Conservation (phyloP, 1,140 invertebrate species). For the Piezodorus guildinii region DNA sequence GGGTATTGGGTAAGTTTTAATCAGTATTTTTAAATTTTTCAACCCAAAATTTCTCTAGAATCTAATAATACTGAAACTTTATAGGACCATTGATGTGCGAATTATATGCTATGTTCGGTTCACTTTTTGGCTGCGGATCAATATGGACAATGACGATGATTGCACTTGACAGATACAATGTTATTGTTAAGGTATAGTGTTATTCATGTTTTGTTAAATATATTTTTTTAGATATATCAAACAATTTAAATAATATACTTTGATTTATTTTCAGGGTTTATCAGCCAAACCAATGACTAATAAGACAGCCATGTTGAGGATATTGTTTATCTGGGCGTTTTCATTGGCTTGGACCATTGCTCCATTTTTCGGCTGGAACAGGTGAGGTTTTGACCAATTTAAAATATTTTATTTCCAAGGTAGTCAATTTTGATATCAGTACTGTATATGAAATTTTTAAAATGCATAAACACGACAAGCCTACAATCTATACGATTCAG, state of each 20-base stretch:
- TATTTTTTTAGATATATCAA: neutral
- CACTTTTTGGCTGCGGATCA: constrained; percentile 64
- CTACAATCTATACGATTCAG: too few species aligned
- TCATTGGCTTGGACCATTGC: constrained; percentile 53
- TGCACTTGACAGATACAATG: constrained; percentile 70
- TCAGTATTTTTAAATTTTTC: neutral
- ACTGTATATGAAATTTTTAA: too few species aligned
- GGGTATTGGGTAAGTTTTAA: constrained; percentile 52
- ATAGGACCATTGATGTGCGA: constrained; percentile 65
- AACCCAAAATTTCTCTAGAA: too few species aligned
- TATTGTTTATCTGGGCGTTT: constrained; percentile 56
- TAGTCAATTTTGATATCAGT: too few species aligned
- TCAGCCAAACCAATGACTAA: constrained; percentile 56
- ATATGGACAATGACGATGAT: constrained; percentile 77
- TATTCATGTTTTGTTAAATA: neutral
- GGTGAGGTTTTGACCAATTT: constrained; percentile 49
- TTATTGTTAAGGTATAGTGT: constrained; percentile 54
- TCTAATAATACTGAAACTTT: neutral
- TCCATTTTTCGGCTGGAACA: constrained; percentile 68
- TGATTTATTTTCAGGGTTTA: constrained; percentile 40
- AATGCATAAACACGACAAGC: too few species aligned
- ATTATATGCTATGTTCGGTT: constrained; percentile 64
- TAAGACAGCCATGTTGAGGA: constrained; percentile 50
- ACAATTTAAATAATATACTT: neutral
- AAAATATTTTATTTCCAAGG: too few species aligned